Conservation (phyloP, 2,113 vertebrate genomes). For the Pavo muticus region DNA sequence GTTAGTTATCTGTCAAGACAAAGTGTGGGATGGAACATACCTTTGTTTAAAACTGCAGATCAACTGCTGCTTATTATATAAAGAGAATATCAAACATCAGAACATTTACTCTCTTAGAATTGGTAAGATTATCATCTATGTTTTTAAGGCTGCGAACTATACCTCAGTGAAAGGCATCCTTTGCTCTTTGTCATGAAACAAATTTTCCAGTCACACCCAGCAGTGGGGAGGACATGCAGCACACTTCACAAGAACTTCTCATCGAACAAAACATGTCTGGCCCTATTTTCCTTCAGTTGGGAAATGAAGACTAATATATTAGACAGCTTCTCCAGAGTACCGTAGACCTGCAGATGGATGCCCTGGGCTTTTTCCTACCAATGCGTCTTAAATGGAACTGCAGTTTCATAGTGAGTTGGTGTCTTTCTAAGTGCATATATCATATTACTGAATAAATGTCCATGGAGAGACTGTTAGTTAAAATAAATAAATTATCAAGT, state of each 20-base stretch:
- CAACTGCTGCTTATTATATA: neutral
- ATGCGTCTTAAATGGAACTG: accelerated
- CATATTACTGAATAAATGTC: neutral
- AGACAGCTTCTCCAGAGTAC: neutral
- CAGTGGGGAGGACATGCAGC: neutral
- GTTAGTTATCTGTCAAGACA: slow-evolving; percentile 46
- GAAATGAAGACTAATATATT: neutral
- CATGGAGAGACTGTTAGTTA: accelerated
- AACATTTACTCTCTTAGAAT: neutral
- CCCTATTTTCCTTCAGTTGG: accelerated
- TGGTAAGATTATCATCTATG: neutral
- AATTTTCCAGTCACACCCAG: neutral
- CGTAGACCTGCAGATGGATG: neutral
- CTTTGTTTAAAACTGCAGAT: neutral
- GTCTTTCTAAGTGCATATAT: neutral
- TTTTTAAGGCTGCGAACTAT: neutral
- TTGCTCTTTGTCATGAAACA: neutral
- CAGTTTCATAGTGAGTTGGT: neutral
- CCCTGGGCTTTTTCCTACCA: neutral
- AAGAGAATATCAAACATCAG: neutral
- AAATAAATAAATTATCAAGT: neutral
- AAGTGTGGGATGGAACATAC: neutral
- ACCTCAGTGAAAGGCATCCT: neutral
- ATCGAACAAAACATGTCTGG: neutral
- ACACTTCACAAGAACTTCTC: neutral